These are phyloP conservation scores for Carassius gibelio DNA, from an alignment of 2,113 vertebrate genomes.

Conservation along the genomic window DNA sequence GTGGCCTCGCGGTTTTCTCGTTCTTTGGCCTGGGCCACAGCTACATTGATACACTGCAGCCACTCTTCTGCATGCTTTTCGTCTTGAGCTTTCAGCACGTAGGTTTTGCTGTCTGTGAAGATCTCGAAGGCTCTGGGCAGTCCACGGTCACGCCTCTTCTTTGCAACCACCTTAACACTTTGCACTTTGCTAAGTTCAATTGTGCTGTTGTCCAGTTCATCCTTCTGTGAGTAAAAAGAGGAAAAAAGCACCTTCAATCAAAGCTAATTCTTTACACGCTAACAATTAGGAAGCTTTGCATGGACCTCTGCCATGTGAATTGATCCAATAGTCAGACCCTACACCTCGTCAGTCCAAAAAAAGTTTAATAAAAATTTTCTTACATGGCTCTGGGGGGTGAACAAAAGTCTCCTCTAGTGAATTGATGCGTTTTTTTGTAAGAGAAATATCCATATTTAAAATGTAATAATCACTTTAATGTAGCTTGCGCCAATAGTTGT, in stretches of 20 bases:
- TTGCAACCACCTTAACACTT: conserved; percentile 88
- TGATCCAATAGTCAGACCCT: not conserved
- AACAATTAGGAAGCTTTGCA: not conserved
- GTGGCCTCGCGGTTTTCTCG: conserved; percentile 87
- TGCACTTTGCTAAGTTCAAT: conserved; percentile 97
- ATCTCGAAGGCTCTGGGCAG: conserved; percentile 95
- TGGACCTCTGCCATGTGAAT: not conserved
- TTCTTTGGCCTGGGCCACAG: conserved; percentile 88
- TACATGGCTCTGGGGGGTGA: too few species aligned
- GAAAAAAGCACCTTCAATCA: not conserved
- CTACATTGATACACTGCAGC: conserved; percentile 96
- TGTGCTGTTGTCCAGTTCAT: conserved; percentile 87
- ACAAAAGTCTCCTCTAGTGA: too few species aligned
- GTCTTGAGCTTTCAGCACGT: conserved; percentile 91
- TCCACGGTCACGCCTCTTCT: conserved; percentile 85
- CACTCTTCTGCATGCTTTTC: conserved; percentile 88
- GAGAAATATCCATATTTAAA: too few species aligned
- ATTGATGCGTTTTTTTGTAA: too few species aligned
- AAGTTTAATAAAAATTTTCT: too few species aligned
- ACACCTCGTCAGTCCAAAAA: not conserved
- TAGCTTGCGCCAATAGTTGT: too few species aligned
- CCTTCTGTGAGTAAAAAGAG: conserved; percentile 79
- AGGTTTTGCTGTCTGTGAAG: conserved; percentile 89
- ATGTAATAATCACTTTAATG: too few species aligned
- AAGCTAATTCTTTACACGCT: not conserved